These are phyloP conservation scores for Epizoanthus rinbou DNA, from an alignment of 92 coral and sea anemone genomes.

Conservation along the genomic window DNA sequence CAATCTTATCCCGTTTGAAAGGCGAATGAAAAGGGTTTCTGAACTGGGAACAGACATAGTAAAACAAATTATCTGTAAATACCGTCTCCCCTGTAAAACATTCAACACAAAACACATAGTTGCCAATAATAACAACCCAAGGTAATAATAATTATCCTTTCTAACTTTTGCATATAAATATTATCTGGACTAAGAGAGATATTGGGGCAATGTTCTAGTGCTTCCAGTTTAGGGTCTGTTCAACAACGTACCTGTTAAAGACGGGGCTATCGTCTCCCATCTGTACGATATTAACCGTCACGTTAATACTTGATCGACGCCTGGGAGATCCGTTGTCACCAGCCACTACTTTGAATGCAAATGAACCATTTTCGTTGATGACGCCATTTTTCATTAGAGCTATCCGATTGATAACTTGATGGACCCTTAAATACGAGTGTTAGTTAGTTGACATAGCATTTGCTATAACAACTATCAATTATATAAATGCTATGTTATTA, in stretches of 20 bases:
- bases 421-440: conserved; percentile 51
- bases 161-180: too few species aligned
- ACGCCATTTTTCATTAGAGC: conserved; percentile 62
- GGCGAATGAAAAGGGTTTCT: too few species aligned
- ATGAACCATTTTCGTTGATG: conserved; percentile 76
- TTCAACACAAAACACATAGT: too few species aligned
- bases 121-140: background rate
- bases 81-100: too few species aligned
- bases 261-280: conserved; percentile 87
- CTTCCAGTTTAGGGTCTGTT: background rate
- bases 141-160: background rate
- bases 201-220: too few species aligned
- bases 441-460: too few species aligned
- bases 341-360: conserved; percentile 74
- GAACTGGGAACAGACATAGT: too few species aligned
- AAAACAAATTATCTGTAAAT: too few species aligned
- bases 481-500: background rate
- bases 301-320: conserved; percentile 69
- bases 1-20: too few species aligned
- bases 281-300: conserved; percentile 71
- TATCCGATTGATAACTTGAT: conserved; percentile 72
- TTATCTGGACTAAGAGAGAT: too few species aligned
- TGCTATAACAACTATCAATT: too few species aligned
- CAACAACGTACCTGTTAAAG: conserved; percentile 66
- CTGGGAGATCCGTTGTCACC: conserved; percentile 80